These are phyloP conservation scores for Propithecus perrieri DNA, from an alignment of 2,797 vertebrate species.

Conservation along the genomic window DNA sequence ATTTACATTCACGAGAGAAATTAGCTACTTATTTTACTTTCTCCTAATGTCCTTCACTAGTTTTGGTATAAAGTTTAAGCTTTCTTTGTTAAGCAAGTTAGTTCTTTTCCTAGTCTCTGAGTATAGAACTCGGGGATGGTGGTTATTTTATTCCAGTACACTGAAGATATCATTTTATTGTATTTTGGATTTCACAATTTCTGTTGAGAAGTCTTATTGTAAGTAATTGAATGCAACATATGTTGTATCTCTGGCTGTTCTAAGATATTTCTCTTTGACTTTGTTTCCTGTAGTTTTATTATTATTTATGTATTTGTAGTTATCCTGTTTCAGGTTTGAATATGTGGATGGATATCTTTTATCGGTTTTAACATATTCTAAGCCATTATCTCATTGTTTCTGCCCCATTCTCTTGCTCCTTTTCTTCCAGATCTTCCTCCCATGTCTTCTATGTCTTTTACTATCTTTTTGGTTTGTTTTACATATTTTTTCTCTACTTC, in stretches of 20 bases:
- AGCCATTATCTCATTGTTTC: neutral
- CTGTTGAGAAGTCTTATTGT: neutral
- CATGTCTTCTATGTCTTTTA: neutral
- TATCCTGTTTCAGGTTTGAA: neutral
- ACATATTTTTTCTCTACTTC: neutral
- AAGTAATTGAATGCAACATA: neutral
- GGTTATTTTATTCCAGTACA: neutral
- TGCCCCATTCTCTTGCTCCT: neutral
- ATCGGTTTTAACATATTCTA: neutral
- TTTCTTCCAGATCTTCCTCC: neutral
- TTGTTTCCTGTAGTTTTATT: neutral
- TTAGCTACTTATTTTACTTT: neutral
- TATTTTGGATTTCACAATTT: neutral
- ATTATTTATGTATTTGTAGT: neutral
- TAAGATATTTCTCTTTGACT: neutral
- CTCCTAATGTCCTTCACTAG: neutral
- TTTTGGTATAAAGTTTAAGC: neutral
- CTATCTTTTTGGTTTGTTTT: neutral
- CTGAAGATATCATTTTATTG: neutral
- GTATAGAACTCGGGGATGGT: neutral
- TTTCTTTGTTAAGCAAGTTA: neutral
- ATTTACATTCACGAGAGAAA: neutral
- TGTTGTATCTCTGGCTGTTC: neutral
- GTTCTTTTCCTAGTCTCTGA: neutral
- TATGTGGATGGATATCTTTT: neutral